Base-by-base conservation (phyloP, 2,797 vertebrate species). In the Eremophila alpestris region DNA sequence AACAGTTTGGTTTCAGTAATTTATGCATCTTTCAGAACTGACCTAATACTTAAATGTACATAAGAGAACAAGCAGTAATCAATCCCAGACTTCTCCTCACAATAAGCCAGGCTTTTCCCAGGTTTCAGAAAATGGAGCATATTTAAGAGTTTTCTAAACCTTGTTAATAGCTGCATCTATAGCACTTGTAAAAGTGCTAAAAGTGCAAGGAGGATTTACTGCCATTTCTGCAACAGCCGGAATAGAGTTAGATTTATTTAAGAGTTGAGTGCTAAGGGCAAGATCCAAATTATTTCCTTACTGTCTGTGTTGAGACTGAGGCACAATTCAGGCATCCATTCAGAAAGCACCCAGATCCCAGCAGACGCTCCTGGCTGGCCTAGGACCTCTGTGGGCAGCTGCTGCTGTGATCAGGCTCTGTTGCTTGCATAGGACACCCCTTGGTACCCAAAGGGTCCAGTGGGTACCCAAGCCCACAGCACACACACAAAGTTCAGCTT, bases 1-100 rank as follows among this genome's bases (percentile, higher is more conserved):
- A 95, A 88, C 63, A 64, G 67, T 95, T 94, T 90, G 82, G 67
- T 88, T 89, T 95, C 52, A 32, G 59, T 93, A 94, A 97, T 83
- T 86, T 87, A 94, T 75, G 75, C 67, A 71, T 87, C 85, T 86
- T 83, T 95, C 69, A 68, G 82, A 68, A 93, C 41, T 86, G 82
- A 95, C 64, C 62, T 87, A 87, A 83, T 92, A 78, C 68, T 95
- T 95, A 83, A 78, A 71, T 7, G 2, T 90, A 87, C 60, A 68
- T 89, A 38, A 91, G 79, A 90, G 46, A 84, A 38, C 36, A 77
- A 89, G 80, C 13, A 52, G 22, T 90, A 94, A 95, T 93, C 82
- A 90, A 58, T 76, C 17, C 75, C 83, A 95, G 81, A 71, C 63
- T 94, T 95, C 41, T 78, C 18, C 46, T 83, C 0, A 0, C 64